Evolutionary conservation across 2,888 invertebrate species (phyloP).

Genomic region (Agriopis aurantiaria): DNA sequence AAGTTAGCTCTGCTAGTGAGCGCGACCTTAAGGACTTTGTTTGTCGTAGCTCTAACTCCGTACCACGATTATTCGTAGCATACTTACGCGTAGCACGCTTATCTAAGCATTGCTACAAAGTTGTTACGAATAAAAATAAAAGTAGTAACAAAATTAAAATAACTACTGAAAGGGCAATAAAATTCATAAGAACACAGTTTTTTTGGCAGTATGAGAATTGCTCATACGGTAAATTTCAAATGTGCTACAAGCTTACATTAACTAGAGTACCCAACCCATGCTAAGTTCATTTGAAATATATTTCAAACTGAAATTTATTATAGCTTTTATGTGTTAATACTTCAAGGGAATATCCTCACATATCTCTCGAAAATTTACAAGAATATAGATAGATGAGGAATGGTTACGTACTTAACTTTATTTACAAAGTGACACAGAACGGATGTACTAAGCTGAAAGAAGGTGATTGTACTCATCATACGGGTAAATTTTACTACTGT

Average conservation of each 20-base stretch:
- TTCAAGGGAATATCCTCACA: no score
- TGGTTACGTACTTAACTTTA: no score
- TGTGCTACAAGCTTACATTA: slow-evolving; percentile 22
- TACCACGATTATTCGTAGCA: not conserved
- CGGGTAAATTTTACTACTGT: no score
- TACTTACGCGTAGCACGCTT: slow-evolving; percentile 1
- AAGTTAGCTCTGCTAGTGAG: no score
- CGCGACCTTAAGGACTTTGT: no score
- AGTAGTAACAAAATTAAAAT: not conserved
- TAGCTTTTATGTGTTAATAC: not conserved
- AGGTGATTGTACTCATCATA: not conserved
- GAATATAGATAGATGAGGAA: no score
- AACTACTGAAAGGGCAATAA: slow-evolving; percentile 5
- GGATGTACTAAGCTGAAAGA: no score
- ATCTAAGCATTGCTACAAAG: slow-evolving; percentile 3
- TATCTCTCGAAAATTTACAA: no score
- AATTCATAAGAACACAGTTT: slow-evolving; percentile 6
- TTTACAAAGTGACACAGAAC: no score
- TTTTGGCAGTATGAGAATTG: slow-evolving; percentile 10
- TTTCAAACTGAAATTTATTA: not conserved
- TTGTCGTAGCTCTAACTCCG: not conserved
- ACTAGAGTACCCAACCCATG: not conserved
- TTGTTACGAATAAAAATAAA: not conserved
- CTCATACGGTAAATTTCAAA: slow-evolving; percentile 15
- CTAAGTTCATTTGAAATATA: not conserved